Base-by-base conservation (phyloP, 2,113 vertebrate genomes). In the Brachyhypopomus gauderio region DNA sequence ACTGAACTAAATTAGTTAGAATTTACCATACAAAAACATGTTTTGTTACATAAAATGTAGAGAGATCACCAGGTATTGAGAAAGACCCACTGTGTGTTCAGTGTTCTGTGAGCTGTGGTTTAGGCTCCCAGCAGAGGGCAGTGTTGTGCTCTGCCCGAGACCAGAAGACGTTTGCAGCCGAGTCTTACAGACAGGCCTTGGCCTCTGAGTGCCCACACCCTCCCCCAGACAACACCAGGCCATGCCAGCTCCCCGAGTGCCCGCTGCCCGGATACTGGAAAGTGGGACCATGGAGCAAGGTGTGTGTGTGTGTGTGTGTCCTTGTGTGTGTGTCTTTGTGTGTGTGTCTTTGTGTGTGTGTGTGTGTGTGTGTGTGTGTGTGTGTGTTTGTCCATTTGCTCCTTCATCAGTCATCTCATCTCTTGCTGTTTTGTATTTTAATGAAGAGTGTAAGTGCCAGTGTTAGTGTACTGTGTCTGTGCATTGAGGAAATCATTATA, bases 261-360 rank as follows among this genome's bases (percentile, higher is more conserved):
- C 90, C 90, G 5, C 88, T 92, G 60, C 73, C 85, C 48, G 91
- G 91, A 56, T 92, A 91, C 36, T 99, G 97, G 97, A 95, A 92
- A 88, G 92, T 93, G 72, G 95, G 96, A 4, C 92, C 90, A 2
- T 98, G 97, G 97, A 95, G 92, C 88, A 91, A 94, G 94, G 95
- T 96, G 55, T 63, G 85, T 83, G 20, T 48, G 9, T 78, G 20
- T 76, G 14, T 71, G 36, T 64, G 25, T n/a, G n/a, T n/a, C n/a
- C n/a, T n/a, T 48, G 9, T 78, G 20, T 76, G 14, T 71, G 36
- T 64, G 25, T n/a, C n/a, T n/a, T n/a, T n/a, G n/a, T n/a, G n/a
- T n/a, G n/a, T n/a, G n/a, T n/a, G n/a, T n/a, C n/a, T n/a, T n/a
- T 27, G 22, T 22, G 4, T 9, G 22, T 76, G 7, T 38, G 22